phyloP scores from a whole-genome alignment of 2,888 invertebrate genomes.

The Epistrophe eligans region DNA sequence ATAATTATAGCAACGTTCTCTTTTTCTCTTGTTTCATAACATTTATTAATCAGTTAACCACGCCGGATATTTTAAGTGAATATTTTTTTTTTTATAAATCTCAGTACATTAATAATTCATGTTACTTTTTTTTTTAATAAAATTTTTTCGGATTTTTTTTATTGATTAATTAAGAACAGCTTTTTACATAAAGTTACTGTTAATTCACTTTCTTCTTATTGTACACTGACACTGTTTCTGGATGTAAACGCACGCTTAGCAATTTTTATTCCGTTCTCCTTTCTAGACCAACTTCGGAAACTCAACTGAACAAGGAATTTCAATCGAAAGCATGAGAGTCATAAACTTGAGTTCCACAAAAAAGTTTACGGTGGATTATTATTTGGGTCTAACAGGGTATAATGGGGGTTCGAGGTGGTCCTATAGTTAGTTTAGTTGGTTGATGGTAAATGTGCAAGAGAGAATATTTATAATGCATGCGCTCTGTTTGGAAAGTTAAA shows the following conservation, averaged over 20 bases:
- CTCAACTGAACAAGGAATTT: constrained; percentile 76
- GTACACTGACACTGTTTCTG: constrained; percentile 54
- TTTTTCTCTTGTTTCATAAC: constrained; percentile 46
- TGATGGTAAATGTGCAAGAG: constrained; percentile 34
- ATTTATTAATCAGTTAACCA: constrained; percentile 36
- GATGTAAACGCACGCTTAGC: constrained; percentile 44
- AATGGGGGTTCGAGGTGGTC: not conserved
- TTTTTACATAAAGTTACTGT: constrained; percentile 59
- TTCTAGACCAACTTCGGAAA: constrained; percentile 75
- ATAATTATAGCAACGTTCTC: constrained; percentile 41
- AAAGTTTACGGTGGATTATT: constrained; percentile 22
- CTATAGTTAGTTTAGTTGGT: not conserved
- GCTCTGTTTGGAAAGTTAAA: constrained; percentile 39
- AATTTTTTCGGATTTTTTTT: constrained; percentile 27
- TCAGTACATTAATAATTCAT: not conserved
- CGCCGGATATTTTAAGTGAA: constrained; percentile 20
- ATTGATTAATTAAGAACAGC: constrained; percentile 53
- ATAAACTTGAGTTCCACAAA: constrained; percentile 72
- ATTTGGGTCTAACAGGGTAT: not conserved
- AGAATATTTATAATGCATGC: constrained; percentile 40
- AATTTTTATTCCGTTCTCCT: constrained; percentile 53
- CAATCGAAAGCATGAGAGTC: constrained; percentile 47
- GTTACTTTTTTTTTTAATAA: constrained; percentile 1
- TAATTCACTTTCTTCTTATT: constrained; percentile 51
- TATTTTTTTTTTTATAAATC: constrained; percentile 3